phyloP scores from a whole-genome alignment of 2,113 vertebrate genomes.

The Gasterosteus nipponicus region DNA sequence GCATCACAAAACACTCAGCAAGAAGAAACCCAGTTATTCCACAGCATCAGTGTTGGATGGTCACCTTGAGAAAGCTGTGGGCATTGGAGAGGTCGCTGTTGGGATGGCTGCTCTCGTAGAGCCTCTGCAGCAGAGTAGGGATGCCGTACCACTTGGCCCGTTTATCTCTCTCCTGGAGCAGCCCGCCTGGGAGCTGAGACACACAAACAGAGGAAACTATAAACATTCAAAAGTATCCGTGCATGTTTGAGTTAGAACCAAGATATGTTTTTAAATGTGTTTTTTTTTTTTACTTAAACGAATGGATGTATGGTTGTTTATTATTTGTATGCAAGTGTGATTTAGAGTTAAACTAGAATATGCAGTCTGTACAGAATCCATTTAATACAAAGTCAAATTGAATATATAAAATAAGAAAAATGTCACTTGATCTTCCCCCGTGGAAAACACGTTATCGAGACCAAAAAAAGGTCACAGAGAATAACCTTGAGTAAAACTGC shows the following conservation, averaged over 20 bases:
- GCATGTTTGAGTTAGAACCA: neutral
- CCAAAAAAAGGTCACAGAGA: neutral
- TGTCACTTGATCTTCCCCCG: neutral
- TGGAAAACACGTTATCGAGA: neutral
- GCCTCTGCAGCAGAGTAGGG: slow-evolving; percentile 90
- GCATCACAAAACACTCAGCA: neutral
- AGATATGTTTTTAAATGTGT: neutral
- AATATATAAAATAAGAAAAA: neutral
- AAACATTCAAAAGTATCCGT: neutral
- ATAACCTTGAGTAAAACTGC: neutral
- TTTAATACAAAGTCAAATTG: neutral
- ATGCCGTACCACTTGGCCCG: slow-evolving; percentile 96
- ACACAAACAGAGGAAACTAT: slow-evolving; percentile 16
- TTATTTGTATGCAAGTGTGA: neutral
- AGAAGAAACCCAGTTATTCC: neutral
- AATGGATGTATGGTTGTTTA: neutral
- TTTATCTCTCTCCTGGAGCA: slow-evolving; percentile 93
- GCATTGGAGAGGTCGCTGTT: slow-evolving; percentile 94
- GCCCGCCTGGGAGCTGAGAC: slow-evolving; percentile 88
- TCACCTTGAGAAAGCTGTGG: slow-evolving; percentile 94
- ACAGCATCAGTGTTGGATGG: neutral
- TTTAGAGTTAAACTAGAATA: neutral
- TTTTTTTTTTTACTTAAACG: neutral
- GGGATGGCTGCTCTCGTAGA: slow-evolving; percentile 92
- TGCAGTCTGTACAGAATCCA: neutral